A percentile compares a stretch with the other conserved stretches of the same genome.
phyloP scores from a whole-genome alignment of 2,888 invertebrate species.

The Sinohyriopsis cumingii region DNA sequence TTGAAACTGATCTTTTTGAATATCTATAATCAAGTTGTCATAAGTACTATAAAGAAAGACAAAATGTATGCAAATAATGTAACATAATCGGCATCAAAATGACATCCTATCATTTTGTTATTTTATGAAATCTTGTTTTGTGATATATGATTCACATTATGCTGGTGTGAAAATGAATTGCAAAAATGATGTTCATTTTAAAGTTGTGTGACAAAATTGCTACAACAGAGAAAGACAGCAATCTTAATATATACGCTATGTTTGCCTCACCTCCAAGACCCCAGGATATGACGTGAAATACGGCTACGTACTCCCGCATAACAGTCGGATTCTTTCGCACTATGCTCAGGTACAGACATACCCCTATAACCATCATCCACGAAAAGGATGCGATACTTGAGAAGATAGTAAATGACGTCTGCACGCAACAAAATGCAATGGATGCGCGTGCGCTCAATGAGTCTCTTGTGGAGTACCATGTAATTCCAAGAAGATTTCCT shows the following conservation, averaged over 20 bases:
- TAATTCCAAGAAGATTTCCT: constrained; percentile 44
- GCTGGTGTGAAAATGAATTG: too few species aligned
- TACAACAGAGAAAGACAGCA: too few species aligned
- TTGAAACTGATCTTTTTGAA: too few species aligned
- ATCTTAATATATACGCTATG: neutral
- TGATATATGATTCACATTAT: too few species aligned
- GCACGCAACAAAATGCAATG: constrained; percentile 38
- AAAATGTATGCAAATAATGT: too few species aligned
- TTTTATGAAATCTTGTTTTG: too few species aligned
- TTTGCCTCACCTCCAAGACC: constrained; percentile 35
- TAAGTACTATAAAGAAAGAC: too few species aligned
- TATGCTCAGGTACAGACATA: constrained; percentile 37
- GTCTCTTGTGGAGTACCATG: constrained; percentile 24
- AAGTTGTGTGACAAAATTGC: too few species aligned
- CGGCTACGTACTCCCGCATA: constrained; percentile 16
- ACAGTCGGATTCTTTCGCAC: constrained; percentile 19
- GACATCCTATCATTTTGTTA: too few species aligned
- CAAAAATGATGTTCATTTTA: too few species aligned
- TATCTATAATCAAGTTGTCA: too few species aligned
- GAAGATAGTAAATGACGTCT: constrained; percentile 48
- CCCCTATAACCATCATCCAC: constrained; percentile 48
- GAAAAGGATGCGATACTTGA: constrained; percentile 51
- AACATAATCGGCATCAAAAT: too few species aligned
- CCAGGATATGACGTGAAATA: constrained; percentile 39
- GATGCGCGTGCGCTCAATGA: constrained; percentile 7